Evolutionary conservation across 1,140 invertebrate genomes (phyloP).

Genomic region (Procambarus virginalis): DNA sequence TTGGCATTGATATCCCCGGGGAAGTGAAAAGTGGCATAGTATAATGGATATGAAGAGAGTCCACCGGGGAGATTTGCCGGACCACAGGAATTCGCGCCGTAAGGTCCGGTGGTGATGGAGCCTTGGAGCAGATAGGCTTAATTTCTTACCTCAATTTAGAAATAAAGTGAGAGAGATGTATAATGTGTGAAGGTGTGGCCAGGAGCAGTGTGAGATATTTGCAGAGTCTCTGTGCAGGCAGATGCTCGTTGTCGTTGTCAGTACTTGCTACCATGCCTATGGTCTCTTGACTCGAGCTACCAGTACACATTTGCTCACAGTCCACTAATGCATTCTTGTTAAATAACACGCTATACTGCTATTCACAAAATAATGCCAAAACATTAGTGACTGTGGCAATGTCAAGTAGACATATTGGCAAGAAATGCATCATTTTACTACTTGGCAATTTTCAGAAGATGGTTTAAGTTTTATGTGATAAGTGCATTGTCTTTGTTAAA

Average conservation of each 20-base stretch:
- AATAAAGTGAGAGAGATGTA: conserved; percentile 42
- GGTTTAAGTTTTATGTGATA: neutral
- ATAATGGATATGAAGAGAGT: conserved; percentile 6
- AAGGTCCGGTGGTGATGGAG: conserved; percentile 46
- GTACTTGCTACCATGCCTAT: neutral
- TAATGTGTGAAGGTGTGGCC: conserved; percentile 61
- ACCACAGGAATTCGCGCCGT: neutral
- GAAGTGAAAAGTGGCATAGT: neutral
- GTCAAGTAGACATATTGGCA: neutral
- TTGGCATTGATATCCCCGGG: conserved; percentile 25
- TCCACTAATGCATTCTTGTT: neutral
- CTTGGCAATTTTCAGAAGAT: neutral
- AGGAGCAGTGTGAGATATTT: conserved; percentile 36
- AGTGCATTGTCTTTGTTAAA: neutral
- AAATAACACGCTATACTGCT: neutral
- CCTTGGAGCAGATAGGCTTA: conserved; percentile 61
- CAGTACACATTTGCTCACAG: conserved; percentile 1
- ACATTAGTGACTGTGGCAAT: neutral
- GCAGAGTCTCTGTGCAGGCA: conserved; percentile 20
- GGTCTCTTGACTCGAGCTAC: neutral
- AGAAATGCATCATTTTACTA: neutral
- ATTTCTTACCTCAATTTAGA: conserved; percentile 68
- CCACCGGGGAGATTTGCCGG: conserved; percentile 13
- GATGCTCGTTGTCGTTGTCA: conserved; percentile 12
- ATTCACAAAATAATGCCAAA: conserved; percentile 2